Percentiles rank a stretch among this genome's conserved stretches.
Evolutionary conservation across 2,797 vertebrate species (phyloP).

Genomic region (Premnoplex brunnescens): DNA sequence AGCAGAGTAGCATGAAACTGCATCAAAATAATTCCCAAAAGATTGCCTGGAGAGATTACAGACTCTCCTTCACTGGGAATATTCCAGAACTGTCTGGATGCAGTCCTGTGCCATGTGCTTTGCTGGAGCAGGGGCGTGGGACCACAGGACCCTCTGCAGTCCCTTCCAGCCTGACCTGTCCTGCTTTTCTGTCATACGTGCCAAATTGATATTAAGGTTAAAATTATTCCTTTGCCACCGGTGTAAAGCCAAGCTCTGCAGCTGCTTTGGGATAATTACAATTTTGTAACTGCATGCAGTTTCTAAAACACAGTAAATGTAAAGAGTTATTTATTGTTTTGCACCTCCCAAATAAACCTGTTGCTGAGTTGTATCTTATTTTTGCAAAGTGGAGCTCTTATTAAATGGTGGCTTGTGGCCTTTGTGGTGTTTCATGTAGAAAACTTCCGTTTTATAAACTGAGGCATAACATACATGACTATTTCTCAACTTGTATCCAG

Average conservation of each 20-base stretch:
- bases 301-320: not conserved
- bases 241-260: rapidly evolving
- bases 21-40: rapidly evolving
- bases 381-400: not conserved
- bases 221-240: rapidly evolving
- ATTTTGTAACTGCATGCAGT: rapidly evolving
- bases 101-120: not conserved
- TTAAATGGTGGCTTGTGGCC: rapidly evolving
- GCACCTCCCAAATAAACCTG: not conserved
- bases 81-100: not conserved
- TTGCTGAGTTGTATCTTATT: not conserved
- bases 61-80: rapidly evolving
- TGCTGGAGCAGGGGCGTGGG: not conserved
- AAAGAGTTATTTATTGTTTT: not conserved
- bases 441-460: rapidly evolving
- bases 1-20: rapidly evolving
- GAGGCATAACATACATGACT: rapidly evolving
- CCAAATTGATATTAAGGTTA: rapidly evolving
- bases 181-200: rapidly evolving
- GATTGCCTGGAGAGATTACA: not conserved
- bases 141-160: rapidly evolving
- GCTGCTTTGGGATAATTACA: rapidly evolving
- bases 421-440: rapidly evolving
- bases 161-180: not conserved
- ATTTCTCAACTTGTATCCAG: not conserved